Percentiles rank a stretch among this genome's conserved stretches.
phyloP scores from a whole-genome alignment of 2,797 vertebrate species.

The Echeneis naucrates region DNA sequence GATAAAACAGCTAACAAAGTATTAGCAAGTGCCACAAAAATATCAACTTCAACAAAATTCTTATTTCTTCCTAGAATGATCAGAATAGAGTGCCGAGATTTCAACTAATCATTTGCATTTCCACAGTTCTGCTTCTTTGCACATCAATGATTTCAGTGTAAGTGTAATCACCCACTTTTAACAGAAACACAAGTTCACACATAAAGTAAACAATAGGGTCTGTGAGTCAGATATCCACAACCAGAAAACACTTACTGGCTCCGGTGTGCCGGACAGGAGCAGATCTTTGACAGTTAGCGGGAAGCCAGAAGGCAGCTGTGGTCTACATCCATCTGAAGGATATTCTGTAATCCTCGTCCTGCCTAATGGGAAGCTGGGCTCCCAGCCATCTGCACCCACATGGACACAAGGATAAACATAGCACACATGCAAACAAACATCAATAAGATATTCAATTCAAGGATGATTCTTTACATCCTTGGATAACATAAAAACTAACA shows the following conservation, averaged over 20 bases:
- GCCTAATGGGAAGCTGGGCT: constrained; percentile 55
- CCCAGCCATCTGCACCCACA: constrained; percentile 80
- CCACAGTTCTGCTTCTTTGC: constrained; percentile 15
- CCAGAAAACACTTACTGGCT: constrained; percentile 84
- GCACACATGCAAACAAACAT: constrained; percentile 23
- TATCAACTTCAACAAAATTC: neutral
- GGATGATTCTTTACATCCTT: constrained; percentile 17
- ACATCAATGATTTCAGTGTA: constrained; percentile 14
- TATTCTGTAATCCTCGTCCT: constrained; percentile 52
- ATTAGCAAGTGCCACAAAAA: neutral
- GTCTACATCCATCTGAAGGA: constrained; percentile 57
- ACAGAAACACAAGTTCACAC: neutral
- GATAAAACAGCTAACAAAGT: neutral
- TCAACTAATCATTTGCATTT: constrained; percentile 40
- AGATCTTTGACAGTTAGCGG: constrained; percentile 93
- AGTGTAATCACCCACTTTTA: constrained; percentile 5
- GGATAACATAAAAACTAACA: constrained; percentile 7
- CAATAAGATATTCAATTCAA: neutral
- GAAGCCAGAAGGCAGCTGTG: constrained; percentile 69
- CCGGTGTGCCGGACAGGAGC: constrained; percentile 88
- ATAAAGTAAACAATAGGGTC: constrained; percentile 22
- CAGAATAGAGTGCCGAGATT: no score
- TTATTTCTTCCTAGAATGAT: no score
- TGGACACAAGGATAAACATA: constrained; percentile 42
- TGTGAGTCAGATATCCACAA: constrained; percentile 11